These are phyloP conservation scores for Copsychus sechellarum DNA, from an alignment of 2,113 vertebrate species.

Conservation along the genomic window DNA sequence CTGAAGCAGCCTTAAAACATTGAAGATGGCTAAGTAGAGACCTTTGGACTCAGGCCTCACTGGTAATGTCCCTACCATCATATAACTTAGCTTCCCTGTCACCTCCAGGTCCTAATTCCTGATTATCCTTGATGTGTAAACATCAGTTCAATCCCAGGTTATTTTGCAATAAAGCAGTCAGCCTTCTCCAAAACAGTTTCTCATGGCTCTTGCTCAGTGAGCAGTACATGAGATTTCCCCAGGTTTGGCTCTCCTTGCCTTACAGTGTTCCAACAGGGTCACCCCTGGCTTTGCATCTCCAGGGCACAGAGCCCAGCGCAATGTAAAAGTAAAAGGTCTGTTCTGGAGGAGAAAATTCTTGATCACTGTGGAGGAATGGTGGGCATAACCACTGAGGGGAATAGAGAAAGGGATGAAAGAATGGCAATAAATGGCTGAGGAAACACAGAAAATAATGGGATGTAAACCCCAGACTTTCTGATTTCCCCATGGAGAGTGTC, in stretches of 20 bases:
- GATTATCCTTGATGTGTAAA: rapidly evolving
- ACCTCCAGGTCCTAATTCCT: neutral
- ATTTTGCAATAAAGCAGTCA: neutral
- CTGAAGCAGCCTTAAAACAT: neutral
- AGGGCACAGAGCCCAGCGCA: rapidly evolving
- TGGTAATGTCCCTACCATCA: neutral
- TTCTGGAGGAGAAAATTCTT: neutral
- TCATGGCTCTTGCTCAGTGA: neutral
- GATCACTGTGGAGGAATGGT: neutral
- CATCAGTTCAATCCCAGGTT: neutral
- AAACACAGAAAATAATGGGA: neutral
- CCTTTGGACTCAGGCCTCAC: neutral
- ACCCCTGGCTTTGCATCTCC: neutral
- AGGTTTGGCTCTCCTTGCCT: neutral
- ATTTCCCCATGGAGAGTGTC: rapidly evolving
- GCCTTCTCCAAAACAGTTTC: neutral
- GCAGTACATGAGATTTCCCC: neutral
- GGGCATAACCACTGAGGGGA: neutral
- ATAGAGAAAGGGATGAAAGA: neutral
- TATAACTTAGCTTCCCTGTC: neutral
- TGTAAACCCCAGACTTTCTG: neutral
- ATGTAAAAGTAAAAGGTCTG: neutral
- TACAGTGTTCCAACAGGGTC: neutral
- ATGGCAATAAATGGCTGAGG: neutral
- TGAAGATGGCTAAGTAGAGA: neutral